Evolutionary conservation across 2,888 invertebrate species (phyloP), one percentile per base, ranked within the genome.

Genomic region (Cosmorhoe ocellata): DNA sequence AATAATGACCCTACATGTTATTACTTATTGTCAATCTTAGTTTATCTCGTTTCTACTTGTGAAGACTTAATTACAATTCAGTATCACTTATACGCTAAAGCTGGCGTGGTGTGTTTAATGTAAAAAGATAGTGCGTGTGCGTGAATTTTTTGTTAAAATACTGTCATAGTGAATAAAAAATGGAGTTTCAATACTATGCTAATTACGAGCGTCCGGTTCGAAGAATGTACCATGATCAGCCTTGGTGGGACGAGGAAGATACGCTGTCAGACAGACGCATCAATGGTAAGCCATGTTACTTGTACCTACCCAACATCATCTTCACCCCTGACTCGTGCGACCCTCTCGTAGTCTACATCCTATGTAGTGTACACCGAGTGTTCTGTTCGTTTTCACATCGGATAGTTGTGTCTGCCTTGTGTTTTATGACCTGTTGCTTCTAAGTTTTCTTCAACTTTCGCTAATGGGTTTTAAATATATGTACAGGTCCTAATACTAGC

Each of bases 161-260:
- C 54, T 58, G 69, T 64, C 48, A 51, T 62, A 65, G 64, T 68
- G 65, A 26, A 50, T 41, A 56, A 7, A n/a, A 30, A 10, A 89
- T 90, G 89, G 89, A 90, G 73, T 90, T 87, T 56, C 89, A 90
- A 69, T 87, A 84, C 65, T 87, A 84, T 61, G 85, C 85, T 24
- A 81, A 82, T 61, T 85, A 79, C 56, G 84, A 87, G 22, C 76
- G 82, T 8, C 67, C 72, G 32, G 68, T 77, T 39, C 67, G 69
- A 40, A 76, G 81, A 31, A 68, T 82, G 56, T 64, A 77, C 32
- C 75, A 76, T 30, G 89, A 89, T 12, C 81, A 81, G 50, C 89
- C 88, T 0, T 80, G 84, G 77, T 89, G 89, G 89, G 89, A 90
- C 28, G 89, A 90, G 61, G 89, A 89, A 51, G 89, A 89, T 55